Evolutionary conservation across 2,888 invertebrate genomes (phyloP).

Genomic region (Cactoblastis cactorum): DNA sequence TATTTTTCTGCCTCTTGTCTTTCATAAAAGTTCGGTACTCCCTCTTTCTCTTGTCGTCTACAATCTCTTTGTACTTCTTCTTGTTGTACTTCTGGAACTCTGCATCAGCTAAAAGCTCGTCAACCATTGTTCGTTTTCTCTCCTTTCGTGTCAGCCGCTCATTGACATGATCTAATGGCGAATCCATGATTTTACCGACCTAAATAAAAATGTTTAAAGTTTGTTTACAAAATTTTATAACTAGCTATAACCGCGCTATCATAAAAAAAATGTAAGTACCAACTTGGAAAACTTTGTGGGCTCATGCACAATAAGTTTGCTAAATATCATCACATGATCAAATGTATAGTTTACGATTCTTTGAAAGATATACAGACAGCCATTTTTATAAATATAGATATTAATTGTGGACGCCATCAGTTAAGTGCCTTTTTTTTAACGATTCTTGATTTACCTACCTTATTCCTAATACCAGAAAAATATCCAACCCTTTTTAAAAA

Average conservation of each 20-base stretch:
- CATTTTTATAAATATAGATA: too few species aligned
- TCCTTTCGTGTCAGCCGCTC: constrained; percentile 91
- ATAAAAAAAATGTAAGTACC: too few species aligned
- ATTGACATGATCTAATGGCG: constrained; percentile 91
- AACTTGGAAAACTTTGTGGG: too few species aligned
- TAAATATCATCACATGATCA: too few species aligned
- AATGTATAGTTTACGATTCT: too few species aligned
- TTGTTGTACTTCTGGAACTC: constrained; percentile 90
- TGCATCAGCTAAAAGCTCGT: constrained; percentile 94
- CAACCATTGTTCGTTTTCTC: constrained; percentile 93
- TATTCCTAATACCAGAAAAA: too few species aligned
- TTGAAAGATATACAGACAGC: too few species aligned
- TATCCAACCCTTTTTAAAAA: too few species aligned
- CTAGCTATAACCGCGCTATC: not conserved
- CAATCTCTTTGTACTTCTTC: constrained; percentile 87
- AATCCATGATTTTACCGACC: constrained; percentile 90
- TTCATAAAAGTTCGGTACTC: constrained; percentile 87
- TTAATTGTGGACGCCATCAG: too few species aligned
- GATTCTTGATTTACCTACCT: too few species aligned
- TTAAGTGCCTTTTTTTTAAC: too few species aligned
- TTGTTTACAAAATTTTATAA: not conserved
- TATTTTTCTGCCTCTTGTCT: constrained; percentile 85
- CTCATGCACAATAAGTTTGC: too few species aligned
- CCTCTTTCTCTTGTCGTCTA: constrained; percentile 83
- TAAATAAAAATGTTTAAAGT: constrained; percentile 41